Evolutionary conservation across 1,140 invertebrate genomes (phyloP), one percentile per base, ranked within the genome.

Genomic region (Sitodiplosis mosellana): DNA sequence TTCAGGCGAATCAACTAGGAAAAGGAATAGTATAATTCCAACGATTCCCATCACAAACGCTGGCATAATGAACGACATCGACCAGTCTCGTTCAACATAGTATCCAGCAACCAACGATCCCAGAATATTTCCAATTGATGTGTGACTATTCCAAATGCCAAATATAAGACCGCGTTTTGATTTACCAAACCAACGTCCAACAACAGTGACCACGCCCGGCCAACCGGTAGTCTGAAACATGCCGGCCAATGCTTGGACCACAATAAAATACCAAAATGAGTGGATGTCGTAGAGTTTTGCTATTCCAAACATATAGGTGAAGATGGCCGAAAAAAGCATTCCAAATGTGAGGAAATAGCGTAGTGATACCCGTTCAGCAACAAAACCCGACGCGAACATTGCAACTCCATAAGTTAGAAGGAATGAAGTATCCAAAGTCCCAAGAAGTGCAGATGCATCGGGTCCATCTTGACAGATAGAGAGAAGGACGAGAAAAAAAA

Each of bases 181-280:
- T 66, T 87, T 91, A 1, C 90, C 91, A 69, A 91, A 95, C 93
- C 93, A 98, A 59, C 95, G 91, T 11, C 86, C 87, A 18, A 98
- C 78, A 10, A 87, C 80, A 11, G 91, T 81, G 0, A 98, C 90
- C 0, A 95, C 92, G 43, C 88, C 87, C 1, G 92, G 72, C 72
- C 72, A 75, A 1, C 89, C 37, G 15, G 88, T 85, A 0, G 89
- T 88, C 71, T 96, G 90, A 21, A 83, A 77, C 33, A 92, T 70
- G 36, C 92, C 92, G 15, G 80, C 84, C 18, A 81, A 60, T 8
- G 77, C 75, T 81, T 92, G 61, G 20, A 92, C 73, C 10, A 83
- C 38, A n/a, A 94, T 62, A 60, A 89, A 96, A 66, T 86, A 98
- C 51, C 71, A 75, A 8, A 93, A 68, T 54, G 68, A 75, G 59